phyloP scores from a whole-genome alignment of 2,113 vertebrate genomes.

The Macroglossus sobrinus region DNA sequence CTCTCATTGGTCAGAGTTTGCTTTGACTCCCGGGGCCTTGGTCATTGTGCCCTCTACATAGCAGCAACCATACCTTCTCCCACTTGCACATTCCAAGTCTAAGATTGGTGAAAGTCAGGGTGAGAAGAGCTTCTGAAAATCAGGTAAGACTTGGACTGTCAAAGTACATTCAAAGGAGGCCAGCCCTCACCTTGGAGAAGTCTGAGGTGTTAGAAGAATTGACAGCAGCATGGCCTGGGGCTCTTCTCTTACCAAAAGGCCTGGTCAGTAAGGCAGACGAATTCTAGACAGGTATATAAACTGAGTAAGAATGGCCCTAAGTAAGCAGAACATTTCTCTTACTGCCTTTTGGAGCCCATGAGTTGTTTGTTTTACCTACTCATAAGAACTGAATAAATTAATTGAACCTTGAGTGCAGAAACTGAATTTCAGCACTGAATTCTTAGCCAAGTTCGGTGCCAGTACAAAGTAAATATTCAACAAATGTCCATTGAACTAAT shows the following conservation, averaged over 20 bases:
- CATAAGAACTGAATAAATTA: background rate
- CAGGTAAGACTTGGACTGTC: background rate
- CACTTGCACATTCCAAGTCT: background rate
- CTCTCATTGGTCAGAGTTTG: background rate
- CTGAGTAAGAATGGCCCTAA: background rate
- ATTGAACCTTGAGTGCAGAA: background rate
- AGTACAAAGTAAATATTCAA: background rate
- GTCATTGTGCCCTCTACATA: no score
- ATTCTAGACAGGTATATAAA: background rate
- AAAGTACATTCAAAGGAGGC: accelerated
- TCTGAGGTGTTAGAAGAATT: background rate
- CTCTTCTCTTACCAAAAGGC: background rate
- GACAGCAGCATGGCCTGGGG: background rate
- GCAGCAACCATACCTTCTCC: background rate
- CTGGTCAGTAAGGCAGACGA: no score
- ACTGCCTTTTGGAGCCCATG: background rate
- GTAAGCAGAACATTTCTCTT: background rate
- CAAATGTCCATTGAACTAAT: background rate
- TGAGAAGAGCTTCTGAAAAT: background rate
- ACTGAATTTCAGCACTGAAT: background rate
- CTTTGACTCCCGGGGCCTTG: background rate
- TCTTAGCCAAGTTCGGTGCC: background rate
- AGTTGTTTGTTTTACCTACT: background rate
- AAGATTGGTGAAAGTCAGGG: background rate
- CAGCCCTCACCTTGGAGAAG: background rate